phyloP scores from a whole-genome alignment of 2,113 vertebrate species.

The Mustela lutreola region DNA sequence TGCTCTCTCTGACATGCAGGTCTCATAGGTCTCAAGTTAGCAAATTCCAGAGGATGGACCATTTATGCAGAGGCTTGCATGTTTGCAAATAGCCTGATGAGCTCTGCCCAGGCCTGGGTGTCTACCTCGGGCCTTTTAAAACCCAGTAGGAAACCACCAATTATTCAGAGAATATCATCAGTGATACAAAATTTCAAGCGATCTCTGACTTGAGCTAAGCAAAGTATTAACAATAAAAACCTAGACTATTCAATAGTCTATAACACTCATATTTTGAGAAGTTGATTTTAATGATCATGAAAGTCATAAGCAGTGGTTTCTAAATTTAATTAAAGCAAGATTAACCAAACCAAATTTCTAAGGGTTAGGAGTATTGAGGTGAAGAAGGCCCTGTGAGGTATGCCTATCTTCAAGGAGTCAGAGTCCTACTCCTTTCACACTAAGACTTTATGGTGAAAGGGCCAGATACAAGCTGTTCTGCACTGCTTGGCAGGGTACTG shows the following conservation, averaged over 20 bases:
- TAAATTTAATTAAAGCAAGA: background rate
- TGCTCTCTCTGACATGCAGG: background rate
- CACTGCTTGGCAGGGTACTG: background rate
- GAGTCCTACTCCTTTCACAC: background rate
- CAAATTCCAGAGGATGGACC: background rate
- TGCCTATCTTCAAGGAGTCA: background rate
- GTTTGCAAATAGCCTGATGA: background rate
- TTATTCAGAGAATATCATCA: background rate
- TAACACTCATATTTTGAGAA: background rate
- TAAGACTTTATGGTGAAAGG: background rate
- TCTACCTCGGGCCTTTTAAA: background rate
- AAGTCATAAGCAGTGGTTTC: background rate
- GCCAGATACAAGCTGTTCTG: background rate
- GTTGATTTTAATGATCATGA: background rate
- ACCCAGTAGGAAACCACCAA: background rate
- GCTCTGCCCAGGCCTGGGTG: background rate
- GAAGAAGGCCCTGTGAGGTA: background rate
- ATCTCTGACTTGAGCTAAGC: background rate
- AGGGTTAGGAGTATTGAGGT: background rate
- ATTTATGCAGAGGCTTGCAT: background rate
- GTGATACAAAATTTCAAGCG: background rate
- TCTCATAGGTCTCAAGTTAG: background rate
- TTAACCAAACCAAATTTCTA: background rate
- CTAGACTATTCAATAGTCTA: too few species aligned
- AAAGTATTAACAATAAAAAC: background rate